Conservation (phyloP, 2,888 invertebrate species). For the Syritta pipiens region DNA sequence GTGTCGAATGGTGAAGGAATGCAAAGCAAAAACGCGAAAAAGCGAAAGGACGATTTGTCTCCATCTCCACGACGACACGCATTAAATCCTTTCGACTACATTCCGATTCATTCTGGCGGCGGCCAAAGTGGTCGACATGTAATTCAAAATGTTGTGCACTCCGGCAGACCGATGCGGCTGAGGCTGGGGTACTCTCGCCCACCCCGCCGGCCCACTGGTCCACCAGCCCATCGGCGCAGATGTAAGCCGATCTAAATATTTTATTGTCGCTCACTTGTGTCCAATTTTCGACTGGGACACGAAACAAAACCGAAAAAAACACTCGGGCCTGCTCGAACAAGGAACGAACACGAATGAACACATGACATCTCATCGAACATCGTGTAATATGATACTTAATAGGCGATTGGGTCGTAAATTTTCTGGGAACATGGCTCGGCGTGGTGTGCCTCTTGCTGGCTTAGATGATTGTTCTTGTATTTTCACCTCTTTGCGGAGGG, state of each 20-base stretch:
- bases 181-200: slow-evolving; percentile 8
- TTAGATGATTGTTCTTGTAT: slow-evolving; percentile 52
- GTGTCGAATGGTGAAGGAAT: slow-evolving; percentile 5
- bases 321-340: slow-evolving; percentile 53
- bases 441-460: slow-evolving; percentile 18
- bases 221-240: slow-evolving; percentile 47
- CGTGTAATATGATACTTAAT: slow-evolving; percentile 72
- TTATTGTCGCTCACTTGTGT: slow-evolving; percentile 69
- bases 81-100: slow-evolving; percentile 65
- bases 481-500: slow-evolving; percentile 49
- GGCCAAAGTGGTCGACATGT: slow-evolving; percentile 63
- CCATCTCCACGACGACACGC: slow-evolving; percentile 43
- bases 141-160: slow-evolving; percentile 61
- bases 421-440: slow-evolving; percentile 70
- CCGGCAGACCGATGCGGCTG: slow-evolving; percentile 1
- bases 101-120: slow-evolving; percentile 61
- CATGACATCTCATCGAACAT: slow-evolving; percentile 72
- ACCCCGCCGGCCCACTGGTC: not conserved
- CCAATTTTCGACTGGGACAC: slow-evolving; percentile 64
- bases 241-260: slow-evolving; percentile 71
- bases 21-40: slow-evolving; percentile 9
- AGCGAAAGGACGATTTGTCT: slow-evolving; percentile 66
- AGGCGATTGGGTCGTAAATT: slow-evolving; percentile 72
- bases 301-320: slow-evolving; percentile 50
- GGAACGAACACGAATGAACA: slow-evolving; percentile 68